A percentile compares a stretch with the other conserved stretches of the same genome.
Evolutionary conservation across 2,888 invertebrate genomes (phyloP).

Genomic region (Gasteruption jaculator): DNA sequence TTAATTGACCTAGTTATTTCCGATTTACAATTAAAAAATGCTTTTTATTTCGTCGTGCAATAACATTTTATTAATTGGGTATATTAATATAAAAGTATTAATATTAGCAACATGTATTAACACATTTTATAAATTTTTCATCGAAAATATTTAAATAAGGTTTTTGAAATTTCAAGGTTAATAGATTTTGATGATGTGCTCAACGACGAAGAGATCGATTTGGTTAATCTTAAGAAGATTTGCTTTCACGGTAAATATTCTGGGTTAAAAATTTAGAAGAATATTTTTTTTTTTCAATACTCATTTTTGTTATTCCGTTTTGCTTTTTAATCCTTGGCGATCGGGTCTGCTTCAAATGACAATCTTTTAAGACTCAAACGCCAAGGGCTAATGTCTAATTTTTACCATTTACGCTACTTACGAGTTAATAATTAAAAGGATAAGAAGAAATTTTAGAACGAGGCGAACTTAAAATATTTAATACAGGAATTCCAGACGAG

Average conservation of each 20-base stretch:
- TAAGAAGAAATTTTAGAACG: conserved; percentile 8
- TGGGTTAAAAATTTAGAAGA: neutral
- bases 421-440: conserved; percentile 5
- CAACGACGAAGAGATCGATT: conserved; percentile 66
- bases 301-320: neutral
- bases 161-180: conserved; percentile 59
- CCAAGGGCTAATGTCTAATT: no score
- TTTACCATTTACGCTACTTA: no score
- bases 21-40: no score
- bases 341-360: neutral
- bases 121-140: neutral
- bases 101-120: no score
- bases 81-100: no score
- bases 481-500: conserved; percentile 82
- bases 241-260: conserved; percentile 74
- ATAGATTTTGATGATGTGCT: conserved; percentile 76
- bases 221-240: conserved; percentile 63
- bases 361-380: no score
- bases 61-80: no score
- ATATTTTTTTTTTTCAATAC: neutral
- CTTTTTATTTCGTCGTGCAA: no score
- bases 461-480: no score
- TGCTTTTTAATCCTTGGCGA: no score
- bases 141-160: conserved; percentile 2
- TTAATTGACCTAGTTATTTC: no score